Percentiles rank a stretch among this genome's conserved stretches.
phyloP scores from a whole-genome alignment of 1,140 invertebrate species.

The Drosophila ohnishii region DNA sequence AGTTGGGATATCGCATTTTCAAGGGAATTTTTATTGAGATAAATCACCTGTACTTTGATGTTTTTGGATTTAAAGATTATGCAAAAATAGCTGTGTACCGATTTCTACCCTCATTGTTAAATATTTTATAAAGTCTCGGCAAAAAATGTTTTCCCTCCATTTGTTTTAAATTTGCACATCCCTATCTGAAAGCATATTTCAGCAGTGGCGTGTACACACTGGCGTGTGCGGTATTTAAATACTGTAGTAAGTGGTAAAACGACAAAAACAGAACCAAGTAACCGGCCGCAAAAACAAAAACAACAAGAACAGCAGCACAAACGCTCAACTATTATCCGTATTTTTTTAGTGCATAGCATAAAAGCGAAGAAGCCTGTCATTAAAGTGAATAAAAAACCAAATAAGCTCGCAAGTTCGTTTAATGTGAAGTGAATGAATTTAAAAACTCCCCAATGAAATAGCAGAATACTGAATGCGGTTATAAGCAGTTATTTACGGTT shows the following conservation, averaged over 20 bases:
- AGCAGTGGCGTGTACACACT: background rate
- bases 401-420: background rate
- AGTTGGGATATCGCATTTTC: no score
- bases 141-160: background rate
- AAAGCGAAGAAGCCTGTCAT: background rate
- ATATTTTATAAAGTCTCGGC: no score
- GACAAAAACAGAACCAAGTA: background rate
- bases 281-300: conserved; percentile 4
- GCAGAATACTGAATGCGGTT: background rate
- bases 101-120: no score
- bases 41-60: no score
- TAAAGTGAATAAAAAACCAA: background rate
- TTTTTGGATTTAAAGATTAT: no score
- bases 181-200: background rate
- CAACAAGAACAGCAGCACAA: background rate
- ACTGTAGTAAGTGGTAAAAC: background rate
- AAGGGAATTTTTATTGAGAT: no score
- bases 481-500: background rate
- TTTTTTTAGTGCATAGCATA: conserved; percentile 5
- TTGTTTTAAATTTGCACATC: background rate
- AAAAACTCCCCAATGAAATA: background rate
- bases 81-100: no score
- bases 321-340: background rate
- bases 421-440: background rate
- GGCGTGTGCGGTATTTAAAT: background rate